Evolutionary conservation across 2,797 vertebrate genomes (phyloP).

Genomic region (Gymnodraco acuticeps): DNA sequence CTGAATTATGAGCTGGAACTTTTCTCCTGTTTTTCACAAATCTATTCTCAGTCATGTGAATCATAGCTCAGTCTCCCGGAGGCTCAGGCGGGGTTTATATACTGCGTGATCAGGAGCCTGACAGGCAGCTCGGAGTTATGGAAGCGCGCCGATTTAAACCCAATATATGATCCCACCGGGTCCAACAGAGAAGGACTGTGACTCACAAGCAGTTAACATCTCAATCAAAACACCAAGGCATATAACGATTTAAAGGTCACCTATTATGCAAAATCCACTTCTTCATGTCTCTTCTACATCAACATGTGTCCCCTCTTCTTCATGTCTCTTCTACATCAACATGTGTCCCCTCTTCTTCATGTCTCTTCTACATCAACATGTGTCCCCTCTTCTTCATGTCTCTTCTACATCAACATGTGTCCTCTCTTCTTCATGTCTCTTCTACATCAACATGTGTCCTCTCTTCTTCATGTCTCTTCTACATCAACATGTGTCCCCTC

Average conservation of each 20-base stretch:
- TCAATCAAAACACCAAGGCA: constrained; percentile 13
- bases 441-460: no score
- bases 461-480: no score
- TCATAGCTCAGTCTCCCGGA: constrained; percentile 61
- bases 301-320: neutral
- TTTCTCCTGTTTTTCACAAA: constrained; percentile 9
- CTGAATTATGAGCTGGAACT: constrained; percentile 12
- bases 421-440: no score
- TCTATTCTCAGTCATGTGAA: constrained; percentile 64
- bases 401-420: no score
- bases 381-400: no score
- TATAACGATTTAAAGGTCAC: neutral
- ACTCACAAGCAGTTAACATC: neutral
- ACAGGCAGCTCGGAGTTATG: constrained; percentile 33
- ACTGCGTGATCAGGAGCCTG: constrained; percentile 34
- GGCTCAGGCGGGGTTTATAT: constrained; percentile 67
- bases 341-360: no score
- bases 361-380: no score
- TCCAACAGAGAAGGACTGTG: constrained; percentile 17
- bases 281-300: neutral
- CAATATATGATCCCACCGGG: constrained; percentile 44
- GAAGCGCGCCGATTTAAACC: constrained; percentile 27
- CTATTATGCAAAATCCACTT: no score
- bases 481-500: no score
- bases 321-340: no score